A percentile compares a stretch with the other conserved stretches of the same genome.
Conservation (phyloP, 1,140 invertebrate species). For the Eumaeus atala region DNA sequence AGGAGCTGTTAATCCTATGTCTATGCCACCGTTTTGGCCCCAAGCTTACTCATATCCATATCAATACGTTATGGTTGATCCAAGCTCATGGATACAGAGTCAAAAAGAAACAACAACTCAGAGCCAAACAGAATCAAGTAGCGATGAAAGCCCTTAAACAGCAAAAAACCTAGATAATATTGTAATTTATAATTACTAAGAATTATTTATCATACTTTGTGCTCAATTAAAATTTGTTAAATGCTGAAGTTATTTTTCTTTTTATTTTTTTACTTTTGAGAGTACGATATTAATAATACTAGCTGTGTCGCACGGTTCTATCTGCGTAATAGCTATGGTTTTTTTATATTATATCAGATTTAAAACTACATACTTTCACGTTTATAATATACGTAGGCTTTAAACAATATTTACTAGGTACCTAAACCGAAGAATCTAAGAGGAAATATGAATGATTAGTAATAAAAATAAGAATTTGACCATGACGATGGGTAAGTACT, state of each 20-base stretch:
- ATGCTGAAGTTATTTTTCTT: not conserved
- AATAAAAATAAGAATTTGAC: no score
- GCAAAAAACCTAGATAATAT: no score
- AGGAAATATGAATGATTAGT: no score
- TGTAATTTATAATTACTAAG: not conserved
- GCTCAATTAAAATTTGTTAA: not conserved
- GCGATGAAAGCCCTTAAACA: constrained; percentile 21
- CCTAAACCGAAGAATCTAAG: no score
- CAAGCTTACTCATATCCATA: constrained; percentile 42
- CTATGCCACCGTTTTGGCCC: constrained; percentile 35
- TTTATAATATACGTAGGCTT: no score
- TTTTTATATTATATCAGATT: no score
- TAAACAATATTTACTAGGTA: no score
- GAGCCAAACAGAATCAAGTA: constrained; percentile 19
- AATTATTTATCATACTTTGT: not conserved
- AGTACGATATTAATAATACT: no score
- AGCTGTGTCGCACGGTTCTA: no score
- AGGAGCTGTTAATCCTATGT: constrained; percentile 22
- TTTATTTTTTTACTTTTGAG: constrained; percentile 10
- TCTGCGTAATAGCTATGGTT: no score
- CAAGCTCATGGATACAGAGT: constrained; percentile 37
- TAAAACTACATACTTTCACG: no score
- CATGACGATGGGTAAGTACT: no score
- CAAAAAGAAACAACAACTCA: constrained; percentile 24
- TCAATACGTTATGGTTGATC: constrained; percentile 54